These are phyloP conservation scores for Parazoanthus swiftii DNA, from an alignment of 92 coral and sea anemone species.

Conservation along the genomic window DNA sequence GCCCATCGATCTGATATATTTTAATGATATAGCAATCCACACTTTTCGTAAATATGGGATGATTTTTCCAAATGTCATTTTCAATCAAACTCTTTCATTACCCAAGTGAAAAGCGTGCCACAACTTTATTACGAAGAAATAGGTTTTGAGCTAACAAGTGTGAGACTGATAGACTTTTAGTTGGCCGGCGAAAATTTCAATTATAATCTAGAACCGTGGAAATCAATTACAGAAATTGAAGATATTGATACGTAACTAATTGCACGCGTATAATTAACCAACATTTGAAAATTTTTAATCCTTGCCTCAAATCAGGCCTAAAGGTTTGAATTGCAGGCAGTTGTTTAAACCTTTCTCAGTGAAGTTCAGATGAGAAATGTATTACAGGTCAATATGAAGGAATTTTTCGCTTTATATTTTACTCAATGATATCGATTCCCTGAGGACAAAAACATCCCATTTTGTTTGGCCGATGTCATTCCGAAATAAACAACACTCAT, in stretches of 20 bases:
- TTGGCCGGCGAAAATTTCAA: constrained; percentile 3
- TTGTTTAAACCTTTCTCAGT: not conserved
- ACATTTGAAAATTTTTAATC: not conserved
- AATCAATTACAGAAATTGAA: constrained; percentile 19
- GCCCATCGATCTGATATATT: not conserved
- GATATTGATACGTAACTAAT: constrained; percentile 25
- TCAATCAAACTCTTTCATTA: not conserved
- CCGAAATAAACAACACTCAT: not conserved
- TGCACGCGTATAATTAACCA: constrained; percentile 12
- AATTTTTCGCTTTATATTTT: too few relatives aligned
- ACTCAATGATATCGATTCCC: not conserved
- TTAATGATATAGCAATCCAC: not conserved
- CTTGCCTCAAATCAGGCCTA: not conserved
- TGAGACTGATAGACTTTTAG: not conserved
- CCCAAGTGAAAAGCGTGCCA: not conserved
- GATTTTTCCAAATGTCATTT: not conserved
- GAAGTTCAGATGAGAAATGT: not conserved
- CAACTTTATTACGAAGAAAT: not conserved
- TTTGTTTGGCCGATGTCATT: not conserved
- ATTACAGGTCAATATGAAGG: not conserved
- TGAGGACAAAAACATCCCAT: not conserved
- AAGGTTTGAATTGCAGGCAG: not conserved
- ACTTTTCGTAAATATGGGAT: not conserved
- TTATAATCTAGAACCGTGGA: not conserved
- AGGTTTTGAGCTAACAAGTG: not conserved